These are phyloP conservation scores for Anisognathus igniventris DNA, from an alignment of 2,797 vertebrate genomes.

Conservation along the genomic window DNA sequence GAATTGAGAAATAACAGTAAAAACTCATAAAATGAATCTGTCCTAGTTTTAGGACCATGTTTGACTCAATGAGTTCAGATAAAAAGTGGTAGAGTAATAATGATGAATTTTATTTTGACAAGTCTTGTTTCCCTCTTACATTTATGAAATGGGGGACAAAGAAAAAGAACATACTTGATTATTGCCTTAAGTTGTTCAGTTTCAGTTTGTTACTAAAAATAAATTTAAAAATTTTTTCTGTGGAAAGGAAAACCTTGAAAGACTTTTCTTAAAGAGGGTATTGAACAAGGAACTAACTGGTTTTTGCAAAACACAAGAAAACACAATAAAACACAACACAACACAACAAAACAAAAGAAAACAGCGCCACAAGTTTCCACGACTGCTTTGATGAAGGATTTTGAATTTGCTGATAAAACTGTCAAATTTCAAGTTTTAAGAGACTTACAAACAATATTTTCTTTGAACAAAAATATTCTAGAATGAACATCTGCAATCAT, in stretches of 20 bases:
- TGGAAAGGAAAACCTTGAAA: not conserved
- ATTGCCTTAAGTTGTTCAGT: not conserved
- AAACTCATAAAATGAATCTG: not conserved
- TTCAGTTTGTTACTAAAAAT: not conserved
- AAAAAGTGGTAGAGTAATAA: not conserved
- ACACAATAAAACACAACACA: rapidly evolving
- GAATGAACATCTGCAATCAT: not conserved
- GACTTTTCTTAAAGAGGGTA: not conserved
- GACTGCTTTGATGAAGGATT: not conserved
- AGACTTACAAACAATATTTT: not conserved
- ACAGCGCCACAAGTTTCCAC: not conserved
- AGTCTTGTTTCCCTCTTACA: not conserved
- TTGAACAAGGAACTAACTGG: no score
- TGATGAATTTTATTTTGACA: not conserved
- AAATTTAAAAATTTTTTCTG: not conserved
- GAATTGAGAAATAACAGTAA: not conserved
- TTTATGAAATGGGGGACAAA: not conserved
- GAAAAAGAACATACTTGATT: not conserved
- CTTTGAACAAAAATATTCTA: not conserved
- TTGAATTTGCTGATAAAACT: not conserved
- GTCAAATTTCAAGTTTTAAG: not conserved
- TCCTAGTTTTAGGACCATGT: not conserved
- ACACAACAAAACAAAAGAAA: not conserved
- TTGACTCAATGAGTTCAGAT: not conserved
- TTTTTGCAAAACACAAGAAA: not conserved